Conservation (phyloP, 2,888 invertebrate genomes). For the Machimus atricapillus region DNA sequence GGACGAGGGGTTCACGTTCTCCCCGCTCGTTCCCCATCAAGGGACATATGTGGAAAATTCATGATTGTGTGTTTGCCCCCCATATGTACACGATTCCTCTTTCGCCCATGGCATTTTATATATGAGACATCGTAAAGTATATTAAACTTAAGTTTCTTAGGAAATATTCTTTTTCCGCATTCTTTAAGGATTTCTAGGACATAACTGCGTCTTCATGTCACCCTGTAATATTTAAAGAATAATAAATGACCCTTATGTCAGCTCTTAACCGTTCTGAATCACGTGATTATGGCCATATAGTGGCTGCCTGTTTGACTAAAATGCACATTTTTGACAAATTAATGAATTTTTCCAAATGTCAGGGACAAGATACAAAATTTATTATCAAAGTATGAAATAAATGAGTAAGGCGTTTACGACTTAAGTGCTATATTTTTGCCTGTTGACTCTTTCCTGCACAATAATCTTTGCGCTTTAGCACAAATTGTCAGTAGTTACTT, state of each 20-base stretch:
- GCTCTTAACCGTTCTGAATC: constrained; percentile 10
- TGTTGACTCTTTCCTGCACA: neutral
- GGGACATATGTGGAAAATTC: constrained; percentile 38
- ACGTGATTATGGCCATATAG: neutral
- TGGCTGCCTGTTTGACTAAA: neutral
- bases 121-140: constrained; percentile 28
- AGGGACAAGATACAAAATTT: neutral
- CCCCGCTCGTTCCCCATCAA: neutral
- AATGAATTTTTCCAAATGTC: neutral
- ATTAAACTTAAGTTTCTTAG: constrained; percentile 33
- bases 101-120: constrained; percentile 25
- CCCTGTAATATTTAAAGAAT: constrained; percentile 17
- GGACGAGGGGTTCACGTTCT: neutral
- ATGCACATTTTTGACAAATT: neutral
- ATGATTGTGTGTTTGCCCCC: constrained; percentile 5
- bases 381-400: neutral
- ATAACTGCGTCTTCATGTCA: neutral
- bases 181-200: constrained; percentile 22
- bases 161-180: constrained; percentile 17
- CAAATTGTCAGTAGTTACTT: too few species aligned
- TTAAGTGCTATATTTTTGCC: neutral
- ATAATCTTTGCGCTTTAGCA: too few species aligned
- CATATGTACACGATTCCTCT: constrained; percentile 23
- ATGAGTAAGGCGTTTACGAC: neutral
- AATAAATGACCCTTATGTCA: neutral